These are phyloP conservation scores for Coelinius sp. DNA, from an alignment of 2,888 invertebrate genomes.

Conservation along the genomic window DNA sequence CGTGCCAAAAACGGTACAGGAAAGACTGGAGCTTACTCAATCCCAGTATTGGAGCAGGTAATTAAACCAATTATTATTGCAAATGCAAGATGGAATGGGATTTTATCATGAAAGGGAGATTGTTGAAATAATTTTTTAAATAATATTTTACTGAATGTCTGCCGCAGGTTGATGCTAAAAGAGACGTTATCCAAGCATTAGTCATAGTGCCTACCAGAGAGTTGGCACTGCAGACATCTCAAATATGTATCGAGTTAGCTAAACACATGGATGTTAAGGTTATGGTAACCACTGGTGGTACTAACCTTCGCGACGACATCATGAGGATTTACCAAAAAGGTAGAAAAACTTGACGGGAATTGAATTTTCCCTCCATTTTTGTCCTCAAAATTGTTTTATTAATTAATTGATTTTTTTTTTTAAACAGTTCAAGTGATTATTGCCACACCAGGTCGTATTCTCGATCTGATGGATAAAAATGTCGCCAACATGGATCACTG, in stretches of 20 bases:
- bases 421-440: conserved; percentile 94
- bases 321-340: conserved; percentile 99
- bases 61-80: conserved; percentile 14
- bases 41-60: conserved; percentile 95
- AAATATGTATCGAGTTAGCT: conserved; percentile 98
- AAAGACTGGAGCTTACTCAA: conserved; percentile 99
- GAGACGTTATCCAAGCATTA: conserved; percentile 96
- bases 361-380: conserved; percentile 6
- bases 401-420: conserved; percentile 9
- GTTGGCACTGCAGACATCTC: conserved; percentile 98
- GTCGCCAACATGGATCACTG: conserved; percentile 95
- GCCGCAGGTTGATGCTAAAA: conserved; percentile 83
- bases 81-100: no score
- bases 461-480: conserved; percentile 99
- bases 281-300: conserved; percentile 99
- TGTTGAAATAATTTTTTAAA: no score
- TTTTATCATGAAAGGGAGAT: no score
- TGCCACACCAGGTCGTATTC: conserved; percentile 98
- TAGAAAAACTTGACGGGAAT: no score
- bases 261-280: conserved; percentile 98
- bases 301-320: conserved; percentile 97
- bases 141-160: conserved; percentile 10
- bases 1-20: conserved; percentile 99
- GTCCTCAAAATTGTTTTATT: conserved; percentile 15
- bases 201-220: conserved; percentile 99